These are phyloP conservation scores for Gallinago jamesoni DNA, from an alignment of 2,113 vertebrate genomes.

Conservation along the genomic window DNA sequence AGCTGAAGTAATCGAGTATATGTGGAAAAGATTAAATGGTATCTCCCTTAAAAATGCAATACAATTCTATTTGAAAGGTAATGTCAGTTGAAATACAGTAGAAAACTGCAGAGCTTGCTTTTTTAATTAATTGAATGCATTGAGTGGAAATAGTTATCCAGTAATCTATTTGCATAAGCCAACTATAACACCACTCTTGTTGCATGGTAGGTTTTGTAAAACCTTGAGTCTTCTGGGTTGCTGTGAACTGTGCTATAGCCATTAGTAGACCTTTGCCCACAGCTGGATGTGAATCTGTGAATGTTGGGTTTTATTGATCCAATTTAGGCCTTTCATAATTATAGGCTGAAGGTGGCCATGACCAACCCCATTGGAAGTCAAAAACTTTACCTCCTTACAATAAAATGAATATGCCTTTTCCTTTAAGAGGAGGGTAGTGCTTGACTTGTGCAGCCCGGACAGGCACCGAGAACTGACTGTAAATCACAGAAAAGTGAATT, in stretches of 20 bases:
- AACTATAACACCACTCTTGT: neutral
- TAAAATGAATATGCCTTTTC: neutral
- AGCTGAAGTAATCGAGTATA: neutral
- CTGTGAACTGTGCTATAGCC: neutral
- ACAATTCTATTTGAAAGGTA: neutral
- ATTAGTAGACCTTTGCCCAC: neutral
- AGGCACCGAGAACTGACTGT: accelerated
- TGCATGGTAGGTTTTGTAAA: neutral
- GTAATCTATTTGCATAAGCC: neutral
- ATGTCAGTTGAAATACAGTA: neutral
- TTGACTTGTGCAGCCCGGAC: neutral
- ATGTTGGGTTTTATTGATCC: neutral
- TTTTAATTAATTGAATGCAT: neutral
- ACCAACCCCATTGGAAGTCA: neutral
- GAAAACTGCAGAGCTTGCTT: neutral
- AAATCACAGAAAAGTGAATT: neutral
- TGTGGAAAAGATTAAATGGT: neutral
- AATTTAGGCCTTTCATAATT: neutral
- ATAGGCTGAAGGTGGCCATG: neutral
- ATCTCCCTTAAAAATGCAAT: neutral
- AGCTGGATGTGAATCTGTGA: neutral
- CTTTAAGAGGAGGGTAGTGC: neutral
- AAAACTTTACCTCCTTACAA: neutral
- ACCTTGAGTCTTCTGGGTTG: neutral
- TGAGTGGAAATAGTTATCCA: neutral